These are phyloP conservation scores for Drosophila prosaltans DNA, from an alignment of 1,140 invertebrate genomes.

Conservation along the genomic window DNA sequence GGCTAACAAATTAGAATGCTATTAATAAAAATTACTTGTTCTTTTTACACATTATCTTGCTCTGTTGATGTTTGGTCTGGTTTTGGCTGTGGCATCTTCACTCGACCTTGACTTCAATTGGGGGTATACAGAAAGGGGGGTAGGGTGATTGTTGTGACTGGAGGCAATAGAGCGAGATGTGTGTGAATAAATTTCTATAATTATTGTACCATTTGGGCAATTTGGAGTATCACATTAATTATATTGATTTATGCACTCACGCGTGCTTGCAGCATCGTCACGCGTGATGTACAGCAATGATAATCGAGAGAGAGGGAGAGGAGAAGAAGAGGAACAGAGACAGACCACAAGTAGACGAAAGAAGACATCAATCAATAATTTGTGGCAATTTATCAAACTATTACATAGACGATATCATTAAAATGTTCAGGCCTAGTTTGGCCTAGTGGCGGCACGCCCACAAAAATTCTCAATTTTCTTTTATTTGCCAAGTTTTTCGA, in stretches of 20 bases:
- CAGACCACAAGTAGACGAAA: constrained; percentile 7
- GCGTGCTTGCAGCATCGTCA: constrained; percentile 42
- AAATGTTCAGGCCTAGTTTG: constrained; percentile 71
- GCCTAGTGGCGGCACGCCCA: constrained; percentile 61
- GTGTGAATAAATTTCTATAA: constrained; percentile 63
- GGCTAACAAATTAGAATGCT: constrained; percentile 60
- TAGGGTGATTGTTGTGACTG: not conserved
- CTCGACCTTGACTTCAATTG: constrained; percentile 14
- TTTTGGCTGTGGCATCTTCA: not conserved
- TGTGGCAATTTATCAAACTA: constrained; percentile 75
- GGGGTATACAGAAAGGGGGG: not conserved
- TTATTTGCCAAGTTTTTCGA: constrained; percentile 32
- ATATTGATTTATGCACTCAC: constrained; percentile 74
- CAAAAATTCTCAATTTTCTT: constrained; percentile 27
- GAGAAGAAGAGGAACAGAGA: constrained; percentile 29
- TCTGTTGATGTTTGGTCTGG: constrained; percentile 5
- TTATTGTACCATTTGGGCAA: constrained; percentile 67
- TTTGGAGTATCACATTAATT: constrained; percentile 61
- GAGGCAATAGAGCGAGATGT: not conserved
- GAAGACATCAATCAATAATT: constrained; percentile 74
- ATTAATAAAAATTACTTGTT: constrained; percentile 69
- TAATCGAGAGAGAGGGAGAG: constrained; percentile 37
- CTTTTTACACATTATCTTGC: constrained; percentile 3
- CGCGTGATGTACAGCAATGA: constrained; percentile 45
- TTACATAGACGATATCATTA: constrained; percentile 65